Base-by-base conservation (phyloP, 2,888 invertebrate species). In the Odontocerum albicorne region DNA sequence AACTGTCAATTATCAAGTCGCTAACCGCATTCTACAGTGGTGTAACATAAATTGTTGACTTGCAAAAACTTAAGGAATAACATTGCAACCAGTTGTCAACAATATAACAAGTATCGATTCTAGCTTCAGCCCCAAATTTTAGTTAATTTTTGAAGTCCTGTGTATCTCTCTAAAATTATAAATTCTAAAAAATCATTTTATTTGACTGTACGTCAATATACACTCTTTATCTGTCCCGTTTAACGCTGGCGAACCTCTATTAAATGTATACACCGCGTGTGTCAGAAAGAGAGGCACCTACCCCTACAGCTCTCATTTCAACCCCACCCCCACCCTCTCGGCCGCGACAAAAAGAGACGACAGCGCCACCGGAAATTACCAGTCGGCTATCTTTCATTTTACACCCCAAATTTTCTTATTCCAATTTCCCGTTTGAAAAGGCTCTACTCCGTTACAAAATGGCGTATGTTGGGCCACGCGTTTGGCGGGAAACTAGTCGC, bases 361-460 rank as follows among this genome's bases (percentile, higher is more conserved):
- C 64, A 65, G 68, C 68, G 66, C 69, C 67, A 68, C 67, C 83
- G 83, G 84, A 84, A 84, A 84, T 84, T 84, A 84, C 83, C 77
- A 82, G 80, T 81, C 83, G 81, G 82, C 84, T 84, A 84, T 84
- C 84, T 84, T 84, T 83, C 84, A 84, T 84, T 84, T 84, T 84
- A 84, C 84, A 83, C 83, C 83, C 83, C 80, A 83, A 84, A 84
- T 84, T 84, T 84, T 84, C 84, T 84, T 84, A 84, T 84, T 84
- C 84, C 84, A 84, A 84, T 84, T 84, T 84, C 84, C 79, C 63
- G 62, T 63, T 62, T 63, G 63, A 60, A 57, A 54, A 50, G 57
- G 51, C 19, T 27, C 33, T 74, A 70, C 73, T 65, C 49, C 36
- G 32, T n/a, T 10, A 27, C 53, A 32, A 38, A 59, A 51, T 32